These are phyloP conservation scores for Trissoscelio sp. DNA, from an alignment of 2,888 invertebrate species.

Conservation along the genomic window DNA sequence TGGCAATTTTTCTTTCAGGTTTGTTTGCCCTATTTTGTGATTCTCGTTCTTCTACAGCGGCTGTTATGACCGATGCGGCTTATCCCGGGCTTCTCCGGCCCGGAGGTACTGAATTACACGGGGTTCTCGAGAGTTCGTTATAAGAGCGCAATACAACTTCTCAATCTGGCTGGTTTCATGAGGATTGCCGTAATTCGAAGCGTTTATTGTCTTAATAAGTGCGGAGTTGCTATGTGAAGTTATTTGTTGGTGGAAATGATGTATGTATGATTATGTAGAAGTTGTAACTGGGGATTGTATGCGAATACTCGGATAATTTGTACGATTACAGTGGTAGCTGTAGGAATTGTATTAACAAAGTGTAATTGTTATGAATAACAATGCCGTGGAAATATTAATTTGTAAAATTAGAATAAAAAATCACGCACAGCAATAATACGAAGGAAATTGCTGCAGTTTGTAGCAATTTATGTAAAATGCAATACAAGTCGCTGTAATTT, in stretches of 20 bases:
- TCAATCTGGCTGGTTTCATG: slow-evolving; percentile 48
- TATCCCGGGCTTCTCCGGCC: slow-evolving; percentile 2
- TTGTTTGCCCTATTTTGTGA: background rate
- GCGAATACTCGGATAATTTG: background rate
- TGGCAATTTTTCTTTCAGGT: background rate
- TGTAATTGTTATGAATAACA: background rate
- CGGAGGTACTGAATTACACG: slow-evolving; percentile 38
- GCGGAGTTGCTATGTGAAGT: slow-evolving; percentile 8
- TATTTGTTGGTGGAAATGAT: slow-evolving; percentile 2
- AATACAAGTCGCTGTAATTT: too few relatives aligned
- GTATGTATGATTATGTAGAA: background rate
- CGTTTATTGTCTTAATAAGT: slow-evolving; percentile 58
- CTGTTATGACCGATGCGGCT: background rate
- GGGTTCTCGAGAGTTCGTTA: slow-evolving; percentile 44
- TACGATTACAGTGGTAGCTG: background rate
- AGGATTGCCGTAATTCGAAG: slow-evolving; percentile 51
- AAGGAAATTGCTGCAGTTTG: too few relatives aligned
- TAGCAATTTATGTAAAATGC: too few relatives aligned
- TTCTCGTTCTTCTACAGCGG: background rate
- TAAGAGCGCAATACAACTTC: slow-evolving; percentile 34
- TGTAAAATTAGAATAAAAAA: too few relatives aligned
- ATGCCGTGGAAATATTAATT: background rate
- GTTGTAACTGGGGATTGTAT: background rate
- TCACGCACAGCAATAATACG: too few relatives aligned
- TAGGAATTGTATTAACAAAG: background rate